Evolutionary conservation across 2,797 vertebrate species (phyloP), one percentile per base, ranked within the genome.

Genomic region (Anableps anableps): DNA sequence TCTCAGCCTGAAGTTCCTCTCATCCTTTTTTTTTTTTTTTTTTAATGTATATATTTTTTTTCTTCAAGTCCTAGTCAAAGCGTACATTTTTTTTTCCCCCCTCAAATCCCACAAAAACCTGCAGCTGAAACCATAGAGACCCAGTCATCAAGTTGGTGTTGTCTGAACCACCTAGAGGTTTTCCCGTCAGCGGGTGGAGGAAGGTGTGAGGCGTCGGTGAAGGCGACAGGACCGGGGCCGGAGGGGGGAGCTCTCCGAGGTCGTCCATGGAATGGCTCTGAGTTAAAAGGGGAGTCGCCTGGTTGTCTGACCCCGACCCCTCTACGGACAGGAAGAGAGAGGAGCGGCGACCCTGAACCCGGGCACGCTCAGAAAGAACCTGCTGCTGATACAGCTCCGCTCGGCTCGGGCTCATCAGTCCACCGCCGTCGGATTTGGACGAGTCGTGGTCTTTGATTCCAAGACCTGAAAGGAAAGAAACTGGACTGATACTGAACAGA

Each of bases 281-380:
- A 83, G 98, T 98, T 82, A 99, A 90, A n/a, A 97, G 97, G n/a
- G 91, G 94, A 0, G 97, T 96, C 68, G 95, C 92, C 76, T 97
- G 97, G 2, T 94, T 92, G 70, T 96, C 96, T 19, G 96, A 96
- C 9, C 96, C 86, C 23, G 94, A 93, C 21, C 98, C 97, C 86
- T 99, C 98, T 14, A 99, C 99, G 0, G 99, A 99, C 87, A 99
- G 96, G 95, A 99, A 99, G 94, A 99, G 97, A 10, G 98, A 98
- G 60, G 99, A 95, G 86, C 97, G 80, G 91, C 97, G 90, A 91
- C 95, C 98, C 95, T 96, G 97, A 51, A 97, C 95, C 11, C 96
- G 95, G 75, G 96, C 94, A 0, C 97, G 90, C 89, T 96, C 96
- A 0, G 95, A 95, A 1, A 96, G 95, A 36, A 96, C 94, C 86